These are phyloP conservation scores for Pammene fasciana DNA, from an alignment of 2,888 invertebrate genomes.

Conservation along the genomic window DNA sequence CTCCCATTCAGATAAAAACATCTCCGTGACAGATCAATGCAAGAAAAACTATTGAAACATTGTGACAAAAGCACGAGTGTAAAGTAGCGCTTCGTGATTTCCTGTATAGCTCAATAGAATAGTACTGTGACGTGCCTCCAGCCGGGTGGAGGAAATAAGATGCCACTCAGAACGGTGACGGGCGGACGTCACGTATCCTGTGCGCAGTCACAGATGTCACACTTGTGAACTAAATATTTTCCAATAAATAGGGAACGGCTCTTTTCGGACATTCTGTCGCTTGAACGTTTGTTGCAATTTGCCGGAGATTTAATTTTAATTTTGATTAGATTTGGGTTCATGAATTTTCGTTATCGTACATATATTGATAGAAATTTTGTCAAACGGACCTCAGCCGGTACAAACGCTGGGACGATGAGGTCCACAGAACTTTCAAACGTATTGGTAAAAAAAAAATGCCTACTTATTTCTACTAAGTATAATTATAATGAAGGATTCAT, in stretches of 20 bases:
- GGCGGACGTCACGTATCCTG: conserved; percentile 30
- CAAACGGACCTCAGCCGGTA: too few species aligned
- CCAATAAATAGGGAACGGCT: conserved; percentile 17
- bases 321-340: background rate
- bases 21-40: conserved; percentile 30
- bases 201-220: conserved; percentile 15
- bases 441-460: too few species aligned
- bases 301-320: background rate
- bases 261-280: conserved; percentile 8
- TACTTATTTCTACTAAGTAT: too few species aligned
- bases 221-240: conserved; percentile 31
- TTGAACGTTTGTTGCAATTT: background rate
- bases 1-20: conserved; percentile 5
- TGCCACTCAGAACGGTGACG: conserved; percentile 29
- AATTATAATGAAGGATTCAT: too few species aligned
- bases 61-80: conserved; percentile 20
- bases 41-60: conserved; percentile 28
- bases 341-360: background rate
- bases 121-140: conserved; percentile 13
- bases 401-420: too few species aligned
- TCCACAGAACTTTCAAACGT: too few species aligned
- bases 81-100: conserved; percentile 28
- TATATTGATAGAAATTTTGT: too few species aligned
- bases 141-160: conserved; percentile 26
- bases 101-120: conserved; percentile 30